Conservation (phyloP, 1,140 invertebrate genomes). For the Antheraea mylitta region DNA sequence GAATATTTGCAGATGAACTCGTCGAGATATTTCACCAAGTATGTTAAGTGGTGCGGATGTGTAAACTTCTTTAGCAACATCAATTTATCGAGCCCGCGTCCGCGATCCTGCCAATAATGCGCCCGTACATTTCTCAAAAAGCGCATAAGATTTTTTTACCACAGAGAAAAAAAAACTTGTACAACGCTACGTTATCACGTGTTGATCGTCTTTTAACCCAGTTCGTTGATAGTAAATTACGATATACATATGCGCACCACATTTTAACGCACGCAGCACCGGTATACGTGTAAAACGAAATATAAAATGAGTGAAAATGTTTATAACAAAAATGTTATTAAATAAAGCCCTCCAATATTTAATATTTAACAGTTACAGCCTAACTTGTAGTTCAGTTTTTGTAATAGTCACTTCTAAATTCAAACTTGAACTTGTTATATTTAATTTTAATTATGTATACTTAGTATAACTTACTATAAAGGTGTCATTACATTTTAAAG, state of each 20-base stretch:
- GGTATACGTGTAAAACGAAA: too few species aligned
- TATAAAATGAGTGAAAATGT: too few species aligned
- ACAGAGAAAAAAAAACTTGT: neutral
- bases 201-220: slow-evolving; percentile 29
- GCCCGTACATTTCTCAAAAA: slow-evolving; percentile 5
- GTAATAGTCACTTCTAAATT: too few species aligned
- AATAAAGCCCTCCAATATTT: too few species aligned
- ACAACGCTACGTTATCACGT: slow-evolving; percentile 21
- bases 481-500: too few species aligned
- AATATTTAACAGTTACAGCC: too few species aligned
- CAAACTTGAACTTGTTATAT: too few species aligned
- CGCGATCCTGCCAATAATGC: slow-evolving; percentile 11
- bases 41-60: slow-evolving; percentile 37
- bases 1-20: slow-evolving; percentile 24
- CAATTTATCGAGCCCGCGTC: slow-evolving; percentile 19
- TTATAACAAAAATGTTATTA: too few species aligned
- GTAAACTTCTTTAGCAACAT: slow-evolving; percentile 18
- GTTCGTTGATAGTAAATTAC: slow-evolving; percentile 29
- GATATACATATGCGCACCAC: slow-evolving; percentile 15
- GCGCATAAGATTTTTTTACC: neutral
- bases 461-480: too few species aligned
- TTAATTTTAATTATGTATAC: too few species aligned
- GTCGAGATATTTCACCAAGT: slow-evolving; percentile 29
- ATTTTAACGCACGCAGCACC: neutral
- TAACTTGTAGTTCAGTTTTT: too few species aligned